A percentile compares a stretch with the other conserved stretches of the same genome.
Evolutionary conservation across 2,888 invertebrate species (phyloP).

Genomic region (Colostygia pectinataria): DNA sequence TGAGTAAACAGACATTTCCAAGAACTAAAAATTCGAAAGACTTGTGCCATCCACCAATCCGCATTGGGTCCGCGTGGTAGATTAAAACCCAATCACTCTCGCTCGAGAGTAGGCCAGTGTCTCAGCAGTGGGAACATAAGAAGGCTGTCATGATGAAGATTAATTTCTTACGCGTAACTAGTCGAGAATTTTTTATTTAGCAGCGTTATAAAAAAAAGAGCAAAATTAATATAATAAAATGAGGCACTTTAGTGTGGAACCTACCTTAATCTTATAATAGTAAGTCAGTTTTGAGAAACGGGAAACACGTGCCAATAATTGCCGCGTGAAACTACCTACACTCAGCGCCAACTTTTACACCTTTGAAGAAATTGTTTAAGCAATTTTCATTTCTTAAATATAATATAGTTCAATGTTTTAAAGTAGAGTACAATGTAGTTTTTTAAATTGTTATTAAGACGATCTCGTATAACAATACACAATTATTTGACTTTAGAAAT

Average conservation of each 20-base stretch:
- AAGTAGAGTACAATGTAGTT: background rate
- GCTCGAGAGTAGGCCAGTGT: too few relatives aligned
- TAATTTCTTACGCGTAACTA: too few relatives aligned
- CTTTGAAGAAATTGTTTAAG: background rate
- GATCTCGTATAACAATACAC: too few relatives aligned
- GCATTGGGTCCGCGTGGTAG: too few relatives aligned
- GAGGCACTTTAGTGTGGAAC: constrained; percentile 15
- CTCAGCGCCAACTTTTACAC: constrained; percentile 40
- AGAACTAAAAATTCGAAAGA: too few relatives aligned
- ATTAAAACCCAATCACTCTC: too few relatives aligned
- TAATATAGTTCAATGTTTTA: background rate
- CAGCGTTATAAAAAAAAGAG: background rate
- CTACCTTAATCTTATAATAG: constrained; percentile 38
- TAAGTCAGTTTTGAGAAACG: constrained; percentile 50
- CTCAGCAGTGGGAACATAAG: too few relatives aligned
- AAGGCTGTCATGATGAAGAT: too few relatives aligned
- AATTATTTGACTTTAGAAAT: too few relatives aligned
- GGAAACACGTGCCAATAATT: constrained; percentile 63
- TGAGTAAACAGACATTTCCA: too few relatives aligned
- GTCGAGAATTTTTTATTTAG: too few relatives aligned
- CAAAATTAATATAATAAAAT: background rate
- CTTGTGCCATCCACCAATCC: too few relatives aligned
- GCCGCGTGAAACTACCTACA: constrained; percentile 51
- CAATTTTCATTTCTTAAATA: constrained; percentile 3
- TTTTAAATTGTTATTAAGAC: background rate